phyloP scores from a whole-genome alignment of 2,888 invertebrate genomes.

The Labia minor region DNA sequence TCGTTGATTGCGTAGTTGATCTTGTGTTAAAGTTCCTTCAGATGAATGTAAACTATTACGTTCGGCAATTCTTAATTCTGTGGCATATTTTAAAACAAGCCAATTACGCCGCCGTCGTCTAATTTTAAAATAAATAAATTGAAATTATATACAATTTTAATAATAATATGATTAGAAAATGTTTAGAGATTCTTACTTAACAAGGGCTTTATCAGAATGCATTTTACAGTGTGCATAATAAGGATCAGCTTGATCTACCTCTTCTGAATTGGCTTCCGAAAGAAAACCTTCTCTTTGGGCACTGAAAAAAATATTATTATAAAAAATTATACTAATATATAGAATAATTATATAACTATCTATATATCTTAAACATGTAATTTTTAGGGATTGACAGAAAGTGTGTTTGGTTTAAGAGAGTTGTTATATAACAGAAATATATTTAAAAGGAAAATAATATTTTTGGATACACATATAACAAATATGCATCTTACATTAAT shows the following conservation, averaged over 20 bases:
- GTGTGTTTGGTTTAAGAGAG: background rate
- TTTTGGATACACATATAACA: no score
- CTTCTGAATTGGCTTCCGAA: conserved; percentile 84
- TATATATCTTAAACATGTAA: no score
- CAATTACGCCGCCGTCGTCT: conserved; percentile 69
- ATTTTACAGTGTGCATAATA: conserved; percentile 94
- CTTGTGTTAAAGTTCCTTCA: conserved; percentile 41
- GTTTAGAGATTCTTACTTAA: no score
- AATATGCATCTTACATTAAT: no score
- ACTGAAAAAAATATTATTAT: conserved; percentile 39
- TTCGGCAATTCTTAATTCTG: conserved; percentile 51
- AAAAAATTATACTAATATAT: no score
- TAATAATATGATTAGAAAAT: background rate
- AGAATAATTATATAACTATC: background rate
- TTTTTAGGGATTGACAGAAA: background rate
- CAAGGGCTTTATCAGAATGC: conserved; percentile 83
- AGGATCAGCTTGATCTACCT: conserved; percentile 87
- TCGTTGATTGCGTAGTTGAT: conserved; percentile 62
- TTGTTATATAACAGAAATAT: background rate
- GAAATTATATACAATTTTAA: background rate
- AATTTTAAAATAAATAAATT: conserved; percentile 16
- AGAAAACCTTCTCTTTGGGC: conserved; percentile 87
- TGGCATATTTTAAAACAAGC: conserved; percentile 73
- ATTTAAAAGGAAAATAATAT: no score
- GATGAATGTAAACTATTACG: conserved; percentile 39